Evolutionary conservation across 2,113 vertebrate genomes (phyloP).

Genomic region (Penelope pileata): DNA sequence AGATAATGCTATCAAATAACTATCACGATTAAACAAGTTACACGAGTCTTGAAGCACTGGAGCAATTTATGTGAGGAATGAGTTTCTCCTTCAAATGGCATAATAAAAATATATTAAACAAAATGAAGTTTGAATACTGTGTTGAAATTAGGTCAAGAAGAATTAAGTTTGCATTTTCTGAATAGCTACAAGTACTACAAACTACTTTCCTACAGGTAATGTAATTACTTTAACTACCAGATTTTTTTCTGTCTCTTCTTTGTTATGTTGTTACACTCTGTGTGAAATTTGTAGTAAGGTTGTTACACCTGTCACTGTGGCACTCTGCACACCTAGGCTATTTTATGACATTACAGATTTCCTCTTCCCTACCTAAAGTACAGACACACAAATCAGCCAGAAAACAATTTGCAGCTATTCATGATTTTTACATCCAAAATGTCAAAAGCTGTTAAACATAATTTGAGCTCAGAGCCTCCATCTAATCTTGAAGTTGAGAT

Average conservation of each 20-base stretch:
- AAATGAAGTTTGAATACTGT: neutral
- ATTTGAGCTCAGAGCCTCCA: neutral
- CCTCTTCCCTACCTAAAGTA: conserved; percentile 6
- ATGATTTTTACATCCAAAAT: conserved; percentile 33
- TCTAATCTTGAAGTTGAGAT: neutral
- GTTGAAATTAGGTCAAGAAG: conserved; percentile 5
- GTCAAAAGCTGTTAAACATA: conserved; percentile 54
- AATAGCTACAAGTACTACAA: conserved; percentile 25
- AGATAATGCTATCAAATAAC: conserved; percentile 73
- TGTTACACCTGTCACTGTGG: neutral
- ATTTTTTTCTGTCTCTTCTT: conserved; percentile 1
- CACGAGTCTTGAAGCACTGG: conserved; percentile 57
- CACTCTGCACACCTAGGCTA: conserved; percentile 21
- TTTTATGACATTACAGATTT: conserved; percentile 29
- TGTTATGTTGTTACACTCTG: neutral
- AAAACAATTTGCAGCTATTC: conserved; percentile 30
- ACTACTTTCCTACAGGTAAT: neutral
- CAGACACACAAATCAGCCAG: conserved; percentile 30
- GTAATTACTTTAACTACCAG: neutral
- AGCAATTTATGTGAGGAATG: conserved; percentile 69
- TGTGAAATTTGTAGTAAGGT: conserved; percentile 1
- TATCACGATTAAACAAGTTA: conserved; percentile 69
- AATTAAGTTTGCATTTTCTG: conserved; percentile 47
- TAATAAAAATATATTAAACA: conserved; percentile 59
- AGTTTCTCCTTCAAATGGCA: conserved; percentile 66